phyloP scores from a whole-genome alignment of 1,140 invertebrate species.

The Rhopalosiphum maidis region DNA sequence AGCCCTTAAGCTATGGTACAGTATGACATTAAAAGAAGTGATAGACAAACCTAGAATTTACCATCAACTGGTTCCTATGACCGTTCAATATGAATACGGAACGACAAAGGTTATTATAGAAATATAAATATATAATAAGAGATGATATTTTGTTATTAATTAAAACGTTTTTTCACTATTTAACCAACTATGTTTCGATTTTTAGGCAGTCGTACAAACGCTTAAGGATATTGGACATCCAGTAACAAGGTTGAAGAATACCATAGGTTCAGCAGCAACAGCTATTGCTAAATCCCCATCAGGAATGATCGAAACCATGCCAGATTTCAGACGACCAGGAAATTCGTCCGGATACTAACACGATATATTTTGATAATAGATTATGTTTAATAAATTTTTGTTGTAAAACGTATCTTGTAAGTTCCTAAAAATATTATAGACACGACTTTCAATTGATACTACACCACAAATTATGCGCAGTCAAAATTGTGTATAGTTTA shows the following conservation, averaged over 20 bases:
- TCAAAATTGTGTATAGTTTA: neutral
- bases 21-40: constrained; percentile 83
- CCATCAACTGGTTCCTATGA: constrained; percentile 90
- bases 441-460: neutral
- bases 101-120: constrained; percentile 68
- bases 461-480: neutral
- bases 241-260: neutral
- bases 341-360: constrained; percentile 58
- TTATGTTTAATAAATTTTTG: neutral
- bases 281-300: constrained; percentile 46
- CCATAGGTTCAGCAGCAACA: constrained; percentile 56
- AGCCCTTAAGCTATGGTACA: constrained; percentile 84
- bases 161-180: neutral
- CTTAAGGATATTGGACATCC: constrained; percentile 55
- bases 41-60: constrained; percentile 88
- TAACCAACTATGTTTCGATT: neutral
- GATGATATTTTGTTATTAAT: neutral
- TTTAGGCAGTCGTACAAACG: constrained; percentile 55
- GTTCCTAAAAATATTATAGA: constrained; percentile 2
- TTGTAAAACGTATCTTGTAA: neutral
- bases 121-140: neutral
- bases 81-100: constrained; percentile 79
- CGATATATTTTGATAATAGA: neutral
- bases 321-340: constrained; percentile 59
- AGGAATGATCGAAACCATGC: constrained; percentile 50